phyloP scores from a whole-genome alignment of 2,113 vertebrate genomes.

The Halichoeres trimaculatus region DNA sequence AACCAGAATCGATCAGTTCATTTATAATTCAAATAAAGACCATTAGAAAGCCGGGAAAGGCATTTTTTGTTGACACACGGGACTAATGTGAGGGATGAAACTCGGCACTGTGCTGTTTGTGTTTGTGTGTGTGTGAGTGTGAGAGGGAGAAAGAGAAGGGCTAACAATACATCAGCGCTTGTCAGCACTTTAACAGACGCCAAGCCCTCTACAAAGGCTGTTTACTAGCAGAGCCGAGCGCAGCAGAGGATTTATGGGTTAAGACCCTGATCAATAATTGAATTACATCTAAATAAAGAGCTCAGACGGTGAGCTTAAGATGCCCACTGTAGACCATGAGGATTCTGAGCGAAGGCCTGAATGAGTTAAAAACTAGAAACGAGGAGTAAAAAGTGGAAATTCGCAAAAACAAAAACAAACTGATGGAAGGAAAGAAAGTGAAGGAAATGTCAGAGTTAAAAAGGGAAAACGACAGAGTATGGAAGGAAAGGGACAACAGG shows the following conservation, averaged over 20 bases:
- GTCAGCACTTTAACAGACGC: constrained; percentile 40
- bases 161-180: constrained; percentile 21
- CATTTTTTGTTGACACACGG: background rate
- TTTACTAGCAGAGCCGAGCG: constrained; percentile 40
- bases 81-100: background rate
- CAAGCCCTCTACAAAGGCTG: constrained; percentile 25
- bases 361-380: too few relatives aligned
- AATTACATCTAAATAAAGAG: constrained; percentile 34
- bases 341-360: background rate
- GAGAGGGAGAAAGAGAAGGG: background rate
- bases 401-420: too few relatives aligned
- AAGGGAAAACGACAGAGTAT: background rate
- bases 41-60: constrained; percentile 33
- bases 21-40: constrained; percentile 56
- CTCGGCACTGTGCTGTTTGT: background rate
- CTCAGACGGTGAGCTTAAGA: background rate
- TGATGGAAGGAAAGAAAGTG: background rate
- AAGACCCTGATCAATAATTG: constrained; percentile 18
- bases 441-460: background rate
- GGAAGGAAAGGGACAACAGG: background rate
- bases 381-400: too few relatives aligned
- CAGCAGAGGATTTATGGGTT: background rate
- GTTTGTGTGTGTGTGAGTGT: background rate
- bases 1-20: constrained; percentile 54
- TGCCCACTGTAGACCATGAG: background rate